Base-by-base conservation (phyloP, 2,888 invertebrate genomes). In the Sinopyrophorus schimmeli region DNA sequence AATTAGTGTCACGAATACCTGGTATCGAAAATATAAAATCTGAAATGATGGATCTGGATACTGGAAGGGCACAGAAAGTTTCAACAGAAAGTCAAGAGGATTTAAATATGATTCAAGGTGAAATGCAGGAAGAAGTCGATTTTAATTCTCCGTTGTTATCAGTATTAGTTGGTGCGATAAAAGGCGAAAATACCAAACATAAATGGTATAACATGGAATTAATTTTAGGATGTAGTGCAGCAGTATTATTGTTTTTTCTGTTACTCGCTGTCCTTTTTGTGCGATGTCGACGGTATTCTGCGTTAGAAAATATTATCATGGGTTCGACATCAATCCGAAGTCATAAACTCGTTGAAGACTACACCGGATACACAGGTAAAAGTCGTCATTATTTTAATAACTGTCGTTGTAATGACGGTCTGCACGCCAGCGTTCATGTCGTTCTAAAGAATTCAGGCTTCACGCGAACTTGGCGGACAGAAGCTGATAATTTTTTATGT, bases 81-180 rank as follows among this genome's bases (percentile, higher is more conserved):
- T 81, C 82, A 5, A 82, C 82, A 2, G 82, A 82, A 64, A 81
- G 80, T 61, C 80, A 81, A 48, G 80, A 80, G 67, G 82, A 82
- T 61, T 76, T 81, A 26, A 72, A 68, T 38, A 77, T 81, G 63
- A 77, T 80, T 23, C 68, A 69, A 6, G 67, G 68, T 3, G 66
- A 66, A 15, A 60, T 62, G 12, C 59, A 66, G 2, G 70, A 73
- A 49, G 68, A 70, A 12, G 68, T 69, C 26, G 80, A 81, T 56
- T 77, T 79, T 46, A 71, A 73, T 43, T 73, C 73, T 16, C 74
- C 73, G 12, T 72, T 82, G 32, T 76, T 82, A 71, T 82, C 82
- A 9, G 81, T 83, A 38, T 68, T 83, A 44, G 81, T 82, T 28
- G 81, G 80, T 65, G 81, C 82, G 3, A 80, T 82, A 73, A 74